A percentile compares a stretch with the other conserved stretches of the same genome.
Conservation (phyloP, 2,888 invertebrate genomes). For the Julus scanicus region DNA sequence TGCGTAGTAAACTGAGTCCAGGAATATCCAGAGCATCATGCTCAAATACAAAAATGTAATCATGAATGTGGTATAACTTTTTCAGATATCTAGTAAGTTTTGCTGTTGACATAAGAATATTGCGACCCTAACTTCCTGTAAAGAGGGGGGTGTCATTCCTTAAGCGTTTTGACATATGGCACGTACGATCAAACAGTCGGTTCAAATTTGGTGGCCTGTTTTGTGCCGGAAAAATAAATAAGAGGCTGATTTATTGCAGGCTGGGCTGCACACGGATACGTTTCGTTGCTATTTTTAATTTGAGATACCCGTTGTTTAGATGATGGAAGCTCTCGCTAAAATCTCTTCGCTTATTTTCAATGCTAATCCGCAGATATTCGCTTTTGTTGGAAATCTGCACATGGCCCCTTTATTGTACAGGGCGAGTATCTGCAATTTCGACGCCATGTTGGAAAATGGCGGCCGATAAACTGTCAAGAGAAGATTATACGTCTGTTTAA, state of each 20-base stretch:
- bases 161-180: constrained; percentile 43
- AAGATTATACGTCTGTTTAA: no score
- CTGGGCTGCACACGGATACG: constrained; percentile 47
- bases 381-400: constrained; percentile 16
- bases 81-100: background rate
- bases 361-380: constrained; percentile 26
- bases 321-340: constrained; percentile 29
- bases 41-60: background rate
- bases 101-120: constrained; percentile 28
- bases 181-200: constrained; percentile 36
- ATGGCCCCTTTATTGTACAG: constrained; percentile 41
- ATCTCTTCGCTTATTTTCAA: background rate
- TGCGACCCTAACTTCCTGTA: constrained; percentile 31
- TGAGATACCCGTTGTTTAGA: constrained; percentile 38
- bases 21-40: background rate
- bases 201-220: constrained; percentile 47
- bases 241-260: constrained; percentile 43
- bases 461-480: no score
- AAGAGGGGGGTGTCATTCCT: constrained; percentile 5
- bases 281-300: constrained; percentile 45
- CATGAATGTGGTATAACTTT: background rate
- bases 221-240: constrained; percentile 52
- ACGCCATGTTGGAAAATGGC: no score
- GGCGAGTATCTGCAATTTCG: background rate
- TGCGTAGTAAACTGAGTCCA: no score